These are phyloP conservation scores for Apotomis betuletana DNA, from an alignment of 2,888 invertebrate species.

Conservation along the genomic window DNA sequence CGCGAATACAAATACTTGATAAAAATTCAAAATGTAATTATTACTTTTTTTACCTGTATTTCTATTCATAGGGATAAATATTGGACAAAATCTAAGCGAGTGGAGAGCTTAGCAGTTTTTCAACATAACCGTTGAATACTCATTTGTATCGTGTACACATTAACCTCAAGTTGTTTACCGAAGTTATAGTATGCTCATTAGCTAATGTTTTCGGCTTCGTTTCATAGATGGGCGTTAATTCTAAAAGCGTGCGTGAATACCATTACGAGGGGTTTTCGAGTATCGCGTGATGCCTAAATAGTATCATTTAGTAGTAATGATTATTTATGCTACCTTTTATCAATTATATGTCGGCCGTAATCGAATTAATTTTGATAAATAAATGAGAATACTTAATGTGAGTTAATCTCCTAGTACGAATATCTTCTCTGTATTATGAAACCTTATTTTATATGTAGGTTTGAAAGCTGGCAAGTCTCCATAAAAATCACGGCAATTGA, in stretches of 20 bases:
- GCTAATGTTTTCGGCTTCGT: background rate
- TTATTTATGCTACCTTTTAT: background rate
- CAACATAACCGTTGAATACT: no score
- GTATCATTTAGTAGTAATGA: background rate
- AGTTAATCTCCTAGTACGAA: no score
- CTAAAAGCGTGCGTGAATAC: constrained; percentile 13
- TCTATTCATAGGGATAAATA: no score
- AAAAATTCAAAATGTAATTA: no score
- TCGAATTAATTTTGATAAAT: background rate
- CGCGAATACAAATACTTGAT: no score
- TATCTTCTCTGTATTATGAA: no score
- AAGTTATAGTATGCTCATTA: constrained; percentile 11
- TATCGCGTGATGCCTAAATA: background rate
- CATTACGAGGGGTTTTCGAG: background rate
- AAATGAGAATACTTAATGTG: no score
- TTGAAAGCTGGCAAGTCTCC: background rate
- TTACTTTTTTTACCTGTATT: no score
- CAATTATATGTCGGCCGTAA: no score
- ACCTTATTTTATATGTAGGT: no score
- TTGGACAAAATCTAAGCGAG: no score
- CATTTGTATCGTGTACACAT: background rate
- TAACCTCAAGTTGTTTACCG: background rate
- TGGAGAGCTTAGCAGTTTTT: no score
- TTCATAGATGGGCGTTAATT: constrained; percentile 11
- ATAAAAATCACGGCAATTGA: background rate